Conservation (phyloP, 37 sponge, comb jelly and placozoan species). For the Hormiphora californensis region DNA sequence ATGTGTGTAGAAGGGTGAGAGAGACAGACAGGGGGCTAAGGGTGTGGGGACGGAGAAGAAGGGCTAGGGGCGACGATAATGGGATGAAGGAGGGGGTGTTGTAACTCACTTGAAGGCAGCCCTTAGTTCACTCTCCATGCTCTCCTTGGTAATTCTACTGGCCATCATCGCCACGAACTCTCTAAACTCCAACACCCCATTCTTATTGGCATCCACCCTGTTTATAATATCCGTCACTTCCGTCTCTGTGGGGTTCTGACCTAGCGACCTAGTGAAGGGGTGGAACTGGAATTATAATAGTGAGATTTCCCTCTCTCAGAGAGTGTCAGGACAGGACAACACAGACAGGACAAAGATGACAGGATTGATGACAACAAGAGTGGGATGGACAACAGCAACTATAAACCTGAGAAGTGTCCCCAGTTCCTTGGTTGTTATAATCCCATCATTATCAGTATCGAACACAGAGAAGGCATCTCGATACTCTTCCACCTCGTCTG, state of each 20-base stretch:
- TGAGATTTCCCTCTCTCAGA: too few species aligned
- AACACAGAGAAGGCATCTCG: conserved; percentile 19
- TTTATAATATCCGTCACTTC: background rate
- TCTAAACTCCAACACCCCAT: background rate
- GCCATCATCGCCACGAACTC: conserved; percentile 22
- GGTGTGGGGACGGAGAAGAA: too few species aligned
- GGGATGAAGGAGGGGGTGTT: too few species aligned
- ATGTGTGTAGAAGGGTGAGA: background rate
- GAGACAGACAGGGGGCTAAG: background rate
- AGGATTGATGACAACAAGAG: too few species aligned
- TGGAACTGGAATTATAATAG: too few species aligned
- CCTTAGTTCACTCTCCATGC: conserved; percentile 3
- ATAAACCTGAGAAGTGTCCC: background rate
- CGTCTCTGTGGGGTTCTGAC: background rate
- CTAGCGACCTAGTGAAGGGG: background rate
- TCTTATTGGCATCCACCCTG: background rate
- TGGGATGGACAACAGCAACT: background rate
- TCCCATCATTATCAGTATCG: background rate
- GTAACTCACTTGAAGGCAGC: conserved; percentile 6
- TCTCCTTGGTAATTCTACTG: background rate
- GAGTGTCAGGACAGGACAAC: too few species aligned
- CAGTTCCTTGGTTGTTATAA: background rate
- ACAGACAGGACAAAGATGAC: too few species aligned
- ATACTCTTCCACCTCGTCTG: conserved; percentile 5
- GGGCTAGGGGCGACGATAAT: too few species aligned